phyloP scores from a whole-genome alignment of 37 sponge, comb jelly and placozoan genomes.

The Corticium candelabrum region DNA sequence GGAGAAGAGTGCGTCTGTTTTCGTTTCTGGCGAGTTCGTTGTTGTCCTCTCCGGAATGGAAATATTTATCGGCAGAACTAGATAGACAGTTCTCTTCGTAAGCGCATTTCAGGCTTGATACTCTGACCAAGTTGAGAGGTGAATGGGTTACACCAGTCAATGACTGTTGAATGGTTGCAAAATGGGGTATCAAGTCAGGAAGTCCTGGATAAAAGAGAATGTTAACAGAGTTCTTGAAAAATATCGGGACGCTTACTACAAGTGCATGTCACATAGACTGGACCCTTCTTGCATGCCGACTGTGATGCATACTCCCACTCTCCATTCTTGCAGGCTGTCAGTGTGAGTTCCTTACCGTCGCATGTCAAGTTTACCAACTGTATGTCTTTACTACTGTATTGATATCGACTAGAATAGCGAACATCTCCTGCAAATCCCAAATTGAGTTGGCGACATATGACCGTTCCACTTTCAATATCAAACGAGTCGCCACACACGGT shows the following conservation, averaged over 20 bases:
- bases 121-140: background rate
- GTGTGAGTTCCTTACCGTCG: no score
- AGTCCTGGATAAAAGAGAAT: slow-evolving; percentile 9
- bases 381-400: no score
- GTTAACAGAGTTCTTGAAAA: background rate
- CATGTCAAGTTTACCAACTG: no score
- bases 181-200: slow-evolving; percentile 33
- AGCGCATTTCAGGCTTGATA: slow-evolving; percentile 40
- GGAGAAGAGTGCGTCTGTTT: slow-evolving; percentile 13
- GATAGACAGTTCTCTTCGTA: slow-evolving; percentile 61
- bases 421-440: background rate
- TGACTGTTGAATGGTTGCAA: slow-evolving; percentile 8
- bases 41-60: no score
- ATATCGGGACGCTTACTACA: background rate
- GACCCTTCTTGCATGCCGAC: background rate
- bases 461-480: background rate
- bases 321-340: no score
- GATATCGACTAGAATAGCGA: background rate
- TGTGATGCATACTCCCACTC: no score
- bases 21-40: background rate
- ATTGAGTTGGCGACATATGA: background rate
- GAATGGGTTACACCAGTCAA: slow-evolving; percentile 1
- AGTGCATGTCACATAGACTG: background rate
- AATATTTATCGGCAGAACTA: background rate
- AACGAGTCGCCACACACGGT: background rate